These are phyloP conservation scores for Heterotilapia buettikoferi DNA, from an alignment of 2,113 vertebrate species.

Conservation along the genomic window DNA sequence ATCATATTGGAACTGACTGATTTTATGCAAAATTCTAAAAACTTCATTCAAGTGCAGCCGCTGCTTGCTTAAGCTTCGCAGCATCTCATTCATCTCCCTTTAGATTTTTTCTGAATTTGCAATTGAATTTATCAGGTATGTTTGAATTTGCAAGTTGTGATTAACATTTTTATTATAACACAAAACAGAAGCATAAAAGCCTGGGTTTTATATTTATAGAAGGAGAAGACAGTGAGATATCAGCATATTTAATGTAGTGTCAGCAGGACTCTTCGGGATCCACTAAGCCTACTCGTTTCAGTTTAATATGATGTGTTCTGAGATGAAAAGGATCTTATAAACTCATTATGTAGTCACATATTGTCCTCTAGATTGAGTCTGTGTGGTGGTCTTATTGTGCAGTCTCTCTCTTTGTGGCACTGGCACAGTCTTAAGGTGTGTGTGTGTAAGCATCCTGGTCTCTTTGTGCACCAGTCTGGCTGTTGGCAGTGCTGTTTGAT, in stretches of 20 bases:
- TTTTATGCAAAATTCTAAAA: background rate
- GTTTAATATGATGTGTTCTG: background rate
- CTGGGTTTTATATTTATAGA: background rate
- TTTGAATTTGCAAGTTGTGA: background rate
- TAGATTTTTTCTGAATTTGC: background rate
- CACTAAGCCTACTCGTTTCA: background rate
- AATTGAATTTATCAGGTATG: background rate
- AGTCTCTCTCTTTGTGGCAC: constrained; percentile 21
- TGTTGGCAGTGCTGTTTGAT: constrained; percentile 62
- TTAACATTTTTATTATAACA: constrained; percentile 1
- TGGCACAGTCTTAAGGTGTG: constrained; percentile 22
- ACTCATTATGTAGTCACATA: constrained; percentile 40
- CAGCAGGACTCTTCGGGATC: background rate
- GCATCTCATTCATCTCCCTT: background rate
- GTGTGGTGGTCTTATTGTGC: constrained; percentile 42
- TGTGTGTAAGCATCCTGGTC: constrained; percentile 17
- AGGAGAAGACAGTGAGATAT: background rate
- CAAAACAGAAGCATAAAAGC: background rate
- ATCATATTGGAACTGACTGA: background rate
- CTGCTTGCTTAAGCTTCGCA: background rate
- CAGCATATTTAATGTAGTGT: background rate
- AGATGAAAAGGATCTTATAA: constrained; percentile 1
- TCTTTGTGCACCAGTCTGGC: constrained; percentile 57
- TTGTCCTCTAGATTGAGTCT: constrained; percentile 14
- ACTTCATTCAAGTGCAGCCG: background rate